Evolutionary conservation across 1,140 invertebrate genomes (phyloP), one percentile per base, ranked within the genome.

Genomic region (Brachionus asplanchnoidis): DNA sequence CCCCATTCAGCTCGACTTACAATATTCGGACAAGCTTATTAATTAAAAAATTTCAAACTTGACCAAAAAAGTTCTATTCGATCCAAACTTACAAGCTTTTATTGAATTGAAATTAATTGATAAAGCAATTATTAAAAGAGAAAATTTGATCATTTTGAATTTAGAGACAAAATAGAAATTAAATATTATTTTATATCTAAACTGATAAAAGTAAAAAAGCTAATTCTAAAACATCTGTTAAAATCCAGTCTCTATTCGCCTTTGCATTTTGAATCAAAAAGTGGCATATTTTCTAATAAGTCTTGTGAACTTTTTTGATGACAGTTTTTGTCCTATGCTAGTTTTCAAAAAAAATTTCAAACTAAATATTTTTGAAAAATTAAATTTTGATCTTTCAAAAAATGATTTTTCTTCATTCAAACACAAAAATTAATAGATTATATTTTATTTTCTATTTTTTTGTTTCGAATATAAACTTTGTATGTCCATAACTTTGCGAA

Each of bases 1-100:
- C 84, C 46, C 87, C 87, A 87, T 78, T 86, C 77, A 14, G 53
- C 14, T 5, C 87, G 78, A 20, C 75, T 85, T 9, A 87, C 87
- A 44, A 82, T 82, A n/a, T 32, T 36, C 20, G 78, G 78, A 68
- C 78, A 82, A 23, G 78, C 78, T 82, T 82, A 32, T 60, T 36
- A 60, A 60, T 73, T 50, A 26, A 8, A 77, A 17, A 20, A 46
- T 23, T 23, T 46, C 12, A 46, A 12, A 26, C 14, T 42, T 32
- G 14, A 42, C 26, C 40, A 73, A 73, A 40, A 17, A n/a, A 7
- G 14, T 8, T 9, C 2, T n/a, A 8, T n/a, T 40, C 26, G 14
- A n/a, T 40, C 26, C 26, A 17, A 40, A 8, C 17, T 73, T 73
- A 73, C 68, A 32, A 73, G 68, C 68, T 36, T 73, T 73, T 1